These are phyloP conservation scores for Psittacula derbiana DNA, from an alignment of 2,797 vertebrate species.

Conservation along the genomic window DNA sequence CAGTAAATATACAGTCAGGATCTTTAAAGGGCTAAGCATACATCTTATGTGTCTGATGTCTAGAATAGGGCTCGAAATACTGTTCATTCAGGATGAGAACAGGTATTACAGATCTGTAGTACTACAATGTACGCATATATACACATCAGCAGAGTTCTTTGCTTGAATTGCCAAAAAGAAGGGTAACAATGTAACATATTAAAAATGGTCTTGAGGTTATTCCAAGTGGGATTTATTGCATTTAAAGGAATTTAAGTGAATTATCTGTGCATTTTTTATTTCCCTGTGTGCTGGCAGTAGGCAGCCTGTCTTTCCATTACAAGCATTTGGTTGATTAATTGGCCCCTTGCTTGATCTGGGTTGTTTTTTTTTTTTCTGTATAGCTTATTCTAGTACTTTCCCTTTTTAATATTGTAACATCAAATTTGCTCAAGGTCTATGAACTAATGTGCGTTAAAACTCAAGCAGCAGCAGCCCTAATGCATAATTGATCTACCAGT, in stretches of 20 bases:
- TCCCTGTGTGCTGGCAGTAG: background rate
- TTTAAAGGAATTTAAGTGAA: background rate
- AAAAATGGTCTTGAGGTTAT: background rate
- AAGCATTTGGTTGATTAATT: background rate
- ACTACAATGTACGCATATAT: background rate
- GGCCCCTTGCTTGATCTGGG: conserved; percentile 7
- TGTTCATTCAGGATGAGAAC: background rate
- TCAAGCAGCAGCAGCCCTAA: conserved; percentile 7
- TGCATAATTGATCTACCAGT: conserved; percentile 45
- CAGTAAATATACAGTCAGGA: background rate
- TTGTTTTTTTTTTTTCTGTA: background rate
- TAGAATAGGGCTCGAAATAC: background rate
- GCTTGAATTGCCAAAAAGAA: background rate
- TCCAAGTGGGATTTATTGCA: background rate
- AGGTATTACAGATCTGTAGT: background rate
- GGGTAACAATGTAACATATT: background rate
- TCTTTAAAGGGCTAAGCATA: background rate
- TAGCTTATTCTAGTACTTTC: conserved; percentile 3
- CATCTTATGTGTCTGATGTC: background rate
- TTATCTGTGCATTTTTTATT: conserved; percentile 2
- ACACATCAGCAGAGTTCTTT: background rate
- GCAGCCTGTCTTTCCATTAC: background rate
- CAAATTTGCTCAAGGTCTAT: conserved; percentile 32
- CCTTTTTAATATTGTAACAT: conserved; percentile 32
- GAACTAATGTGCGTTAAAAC: conserved; percentile 52